These are phyloP conservation scores for Chrysolina americana DNA, from an alignment of 2,888 invertebrate species.

Conservation along the genomic window DNA sequence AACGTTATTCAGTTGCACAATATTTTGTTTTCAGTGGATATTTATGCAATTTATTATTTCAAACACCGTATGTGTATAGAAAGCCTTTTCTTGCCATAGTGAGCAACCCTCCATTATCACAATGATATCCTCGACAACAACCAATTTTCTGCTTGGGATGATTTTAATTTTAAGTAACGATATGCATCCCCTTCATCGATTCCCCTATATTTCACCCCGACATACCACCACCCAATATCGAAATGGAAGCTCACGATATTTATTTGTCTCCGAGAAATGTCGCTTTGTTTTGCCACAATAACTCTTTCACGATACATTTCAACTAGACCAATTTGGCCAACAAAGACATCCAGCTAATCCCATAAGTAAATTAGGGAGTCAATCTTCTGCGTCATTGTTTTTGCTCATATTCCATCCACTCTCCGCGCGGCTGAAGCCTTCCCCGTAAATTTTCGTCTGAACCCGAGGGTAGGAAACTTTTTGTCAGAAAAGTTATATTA, in stretches of 20 bases:
- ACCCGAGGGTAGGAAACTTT: slow-evolving; percentile 58
- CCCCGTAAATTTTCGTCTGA: slow-evolving; percentile 56
- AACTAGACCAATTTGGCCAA: slow-evolving; percentile 53
- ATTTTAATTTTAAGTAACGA: slow-evolving; percentile 7
- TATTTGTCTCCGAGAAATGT: slow-evolving; percentile 3
- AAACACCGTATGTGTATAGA: too few relatives aligned
- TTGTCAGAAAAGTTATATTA: slow-evolving; percentile 59
- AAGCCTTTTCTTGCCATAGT: too few relatives aligned
- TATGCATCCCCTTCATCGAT: neutral
- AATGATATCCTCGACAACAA: neutral
- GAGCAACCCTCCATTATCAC: neutral
- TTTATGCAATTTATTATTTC: too few relatives aligned
- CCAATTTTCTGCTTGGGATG: neutral
- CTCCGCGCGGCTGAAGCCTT: slow-evolving; percentile 52
- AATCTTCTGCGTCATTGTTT: slow-evolving; percentile 63
- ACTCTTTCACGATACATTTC: slow-evolving; percentile 59
- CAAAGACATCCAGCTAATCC: slow-evolving; percentile 51
- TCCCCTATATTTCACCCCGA: neutral
- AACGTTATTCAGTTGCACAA: too few relatives aligned
- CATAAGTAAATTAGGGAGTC: slow-evolving; percentile 58
- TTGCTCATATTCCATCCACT: slow-evolving; percentile 57
- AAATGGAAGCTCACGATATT: slow-evolving; percentile 3
- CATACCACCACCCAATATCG: slow-evolving; percentile 10
- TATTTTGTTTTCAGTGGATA: too few relatives aligned
- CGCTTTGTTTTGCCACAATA: slow-evolving; percentile 45